Evolutionary conservation across 2,797 vertebrate species (phyloP), one percentile per base, ranked within the genome.

Genomic region (Cetoscarus ocellatus): DNA sequence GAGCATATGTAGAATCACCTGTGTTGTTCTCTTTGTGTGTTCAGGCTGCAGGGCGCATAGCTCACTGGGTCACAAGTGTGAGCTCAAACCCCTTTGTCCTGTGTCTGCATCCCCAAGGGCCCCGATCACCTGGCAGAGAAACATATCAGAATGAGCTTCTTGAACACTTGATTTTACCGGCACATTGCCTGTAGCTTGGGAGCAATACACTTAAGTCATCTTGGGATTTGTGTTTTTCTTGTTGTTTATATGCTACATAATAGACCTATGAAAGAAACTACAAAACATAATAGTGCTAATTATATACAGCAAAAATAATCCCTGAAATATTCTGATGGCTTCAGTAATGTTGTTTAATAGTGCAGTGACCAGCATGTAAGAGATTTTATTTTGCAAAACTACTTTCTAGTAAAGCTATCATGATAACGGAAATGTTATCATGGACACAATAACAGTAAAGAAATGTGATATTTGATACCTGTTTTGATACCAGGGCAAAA

Each of bases 11-110:
- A 85, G 88, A 87, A 86, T 90, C 86, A 86, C 82, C 87, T 87
- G 80, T 74, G 87, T 83, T 82, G 84, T 86, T 88, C 84, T 70
- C 68, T 87, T 86, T 88, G 88, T 87, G 87, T 67, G 76, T 51
- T 27, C 54, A 49, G 0, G 87, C 92, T 69, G 71, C 15, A 73
- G 91, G 91, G 87, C 86, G 72, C 84, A 91, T 82, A 80, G 90
- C 91, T 91, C 84, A 75, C 83, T 82, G 73, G 91, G 90, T 93
- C 87, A 90, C 79, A 80, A 92, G 87, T 88, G 88, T 92, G 92
- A 92, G 88, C 87, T 87, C 85, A 81, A 88, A 70, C 75, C 84
- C 88, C 76, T 88, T 92, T 93, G 89, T 92, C 62, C 61, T 2
- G 53, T 63, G 82, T 91, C 89, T 89, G 76, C 0, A 17, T 77